Percentiles rank a stretch among this genome's conserved stretches.
Evolutionary conservation across 2,888 invertebrate species (phyloP).

Genomic region (Netelia melanura): DNA sequence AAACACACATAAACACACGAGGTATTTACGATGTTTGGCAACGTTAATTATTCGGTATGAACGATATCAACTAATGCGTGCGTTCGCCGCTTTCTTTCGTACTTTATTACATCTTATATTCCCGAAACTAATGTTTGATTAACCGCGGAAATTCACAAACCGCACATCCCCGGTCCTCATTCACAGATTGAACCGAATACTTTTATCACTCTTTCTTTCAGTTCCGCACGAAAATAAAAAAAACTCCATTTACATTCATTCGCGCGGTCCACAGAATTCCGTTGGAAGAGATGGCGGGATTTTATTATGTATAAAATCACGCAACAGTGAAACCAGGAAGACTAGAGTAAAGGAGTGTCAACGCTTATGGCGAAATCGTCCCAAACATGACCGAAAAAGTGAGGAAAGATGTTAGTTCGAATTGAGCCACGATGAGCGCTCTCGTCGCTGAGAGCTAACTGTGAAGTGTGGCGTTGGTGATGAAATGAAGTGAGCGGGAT

Average conservation of each 20-base stretch:
- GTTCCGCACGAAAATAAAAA: slow-evolving; percentile 24
- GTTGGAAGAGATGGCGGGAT: slow-evolving; percentile 66
- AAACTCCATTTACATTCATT: slow-evolving; percentile 19
- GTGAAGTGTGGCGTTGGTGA: too few species aligned
- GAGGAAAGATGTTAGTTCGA: too few species aligned
- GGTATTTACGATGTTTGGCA: slow-evolving; percentile 11
- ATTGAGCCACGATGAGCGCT: too few species aligned
- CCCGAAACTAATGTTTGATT: slow-evolving; percentile 6
- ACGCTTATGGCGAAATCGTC: too few species aligned
- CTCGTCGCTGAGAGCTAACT: too few species aligned
- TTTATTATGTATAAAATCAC: slow-evolving; percentile 39
- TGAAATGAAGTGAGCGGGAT: too few species aligned
- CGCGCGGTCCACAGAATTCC: slow-evolving; percentile 43
- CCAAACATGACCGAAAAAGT: too few species aligned
- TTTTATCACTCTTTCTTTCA: not conserved
- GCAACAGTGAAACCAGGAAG: slow-evolving; percentile 31
- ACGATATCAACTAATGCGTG: slow-evolving; percentile 9
- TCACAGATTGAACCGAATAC: not conserved
- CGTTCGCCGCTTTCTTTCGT: slow-evolving; percentile 25
- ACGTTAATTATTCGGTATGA: slow-evolving; percentile 34
- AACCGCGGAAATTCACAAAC: slow-evolving; percentile 19
- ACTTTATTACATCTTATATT: slow-evolving; percentile 53
- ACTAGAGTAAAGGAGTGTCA: too few species aligned
- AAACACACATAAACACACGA: not conserved
- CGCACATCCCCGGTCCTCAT: slow-evolving; percentile 10